Conservation (phyloP, 53 echinoderm and acorn worm genomes). For the Actinopyga echinites region DNA sequence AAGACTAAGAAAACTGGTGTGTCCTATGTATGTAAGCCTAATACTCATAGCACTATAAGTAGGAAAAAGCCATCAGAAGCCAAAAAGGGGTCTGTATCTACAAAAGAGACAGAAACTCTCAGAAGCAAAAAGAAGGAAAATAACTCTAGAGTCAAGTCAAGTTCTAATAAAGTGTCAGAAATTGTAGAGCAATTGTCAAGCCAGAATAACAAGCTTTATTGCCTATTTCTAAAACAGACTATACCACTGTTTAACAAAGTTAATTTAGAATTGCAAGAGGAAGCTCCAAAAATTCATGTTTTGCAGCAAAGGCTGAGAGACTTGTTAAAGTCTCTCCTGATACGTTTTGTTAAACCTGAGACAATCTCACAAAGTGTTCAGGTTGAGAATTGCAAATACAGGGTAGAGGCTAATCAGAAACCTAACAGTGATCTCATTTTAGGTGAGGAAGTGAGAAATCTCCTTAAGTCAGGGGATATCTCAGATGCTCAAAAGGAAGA, state of each 20-base stretch:
- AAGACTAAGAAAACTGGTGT: neutral
- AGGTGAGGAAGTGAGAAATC: conserved; percentile 46
- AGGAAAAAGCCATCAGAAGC: neutral
- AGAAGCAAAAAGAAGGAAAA: conserved; percentile 23
- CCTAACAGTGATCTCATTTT: conserved; percentile 46
- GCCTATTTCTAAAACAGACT: conserved; percentile 54
- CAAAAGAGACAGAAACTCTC: conserved; percentile 13
- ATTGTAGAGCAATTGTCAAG: conserved; percentile 46
- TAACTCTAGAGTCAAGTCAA: neutral
- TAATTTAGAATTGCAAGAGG: conserved; percentile 49
- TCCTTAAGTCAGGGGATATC: conserved; percentile 40
- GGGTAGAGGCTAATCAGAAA: conserved; percentile 27
- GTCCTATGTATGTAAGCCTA: too few relatives aligned
- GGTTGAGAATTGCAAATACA: conserved; percentile 46
- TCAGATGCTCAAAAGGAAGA: conserved; percentile 36
- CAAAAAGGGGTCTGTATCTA: neutral
- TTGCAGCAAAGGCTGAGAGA: conserved; percentile 38
- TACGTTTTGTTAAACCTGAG: conserved; percentile 48
- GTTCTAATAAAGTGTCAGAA: conserved; percentile 32
- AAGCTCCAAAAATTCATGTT: conserved; percentile 48
- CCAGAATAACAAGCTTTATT: conserved; percentile 51
- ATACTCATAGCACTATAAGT: neutral
- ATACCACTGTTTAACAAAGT: conserved; percentile 61
- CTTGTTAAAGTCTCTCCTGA: conserved; percentile 32
- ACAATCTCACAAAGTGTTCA: conserved; percentile 3